Percentiles rank a stretch among this genome's conserved stretches.
phyloP scores from a whole-genome alignment of 2,113 vertebrate genomes.

The Neolamprologus variostigma region DNA sequence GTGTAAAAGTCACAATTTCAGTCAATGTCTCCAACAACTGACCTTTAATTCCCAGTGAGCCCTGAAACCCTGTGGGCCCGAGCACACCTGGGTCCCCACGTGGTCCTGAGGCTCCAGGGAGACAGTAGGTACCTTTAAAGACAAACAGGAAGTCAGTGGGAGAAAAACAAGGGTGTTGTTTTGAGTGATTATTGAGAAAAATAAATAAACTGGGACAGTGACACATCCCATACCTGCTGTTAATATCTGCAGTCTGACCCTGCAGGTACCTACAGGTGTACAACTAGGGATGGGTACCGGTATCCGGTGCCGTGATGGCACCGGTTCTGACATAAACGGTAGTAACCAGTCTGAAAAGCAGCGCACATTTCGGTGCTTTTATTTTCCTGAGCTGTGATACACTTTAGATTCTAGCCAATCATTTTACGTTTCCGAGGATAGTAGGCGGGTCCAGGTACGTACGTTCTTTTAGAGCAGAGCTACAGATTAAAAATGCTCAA shows the following conservation, averaged over 20 bases:
- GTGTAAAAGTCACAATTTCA: background rate
- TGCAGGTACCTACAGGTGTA: background rate
- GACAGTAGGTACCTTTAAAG: slow-evolving; percentile 52
- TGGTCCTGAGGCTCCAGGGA: slow-evolving; percentile 42
- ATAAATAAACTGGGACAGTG: background rate
- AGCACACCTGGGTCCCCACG: slow-evolving; percentile 34
- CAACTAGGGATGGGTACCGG: too few relatives aligned
- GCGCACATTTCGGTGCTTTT: too few relatives aligned
- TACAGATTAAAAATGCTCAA: too few relatives aligned
- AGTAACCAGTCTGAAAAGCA: rapidly evolving
- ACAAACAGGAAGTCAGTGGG: background rate
- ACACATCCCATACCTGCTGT: background rate
- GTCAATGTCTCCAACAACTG: background rate
- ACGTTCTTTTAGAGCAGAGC: too few relatives aligned
- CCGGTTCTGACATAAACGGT: too few relatives aligned
- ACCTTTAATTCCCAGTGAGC: slow-evolving; percentile 58
- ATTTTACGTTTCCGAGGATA: too few relatives aligned
- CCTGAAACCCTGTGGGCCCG: slow-evolving; percentile 36
- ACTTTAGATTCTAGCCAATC: too few relatives aligned
- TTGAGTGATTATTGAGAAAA: background rate
- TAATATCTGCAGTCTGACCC: background rate
- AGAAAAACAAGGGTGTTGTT: background rate
- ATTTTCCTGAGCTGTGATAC: too few relatives aligned
- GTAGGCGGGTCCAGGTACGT: too few relatives aligned
- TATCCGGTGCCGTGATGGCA: too few relatives aligned